These are phyloP conservation scores for Pollenia angustigena DNA, from an alignment of 2,888 invertebrate species.

Conservation along the genomic window DNA sequence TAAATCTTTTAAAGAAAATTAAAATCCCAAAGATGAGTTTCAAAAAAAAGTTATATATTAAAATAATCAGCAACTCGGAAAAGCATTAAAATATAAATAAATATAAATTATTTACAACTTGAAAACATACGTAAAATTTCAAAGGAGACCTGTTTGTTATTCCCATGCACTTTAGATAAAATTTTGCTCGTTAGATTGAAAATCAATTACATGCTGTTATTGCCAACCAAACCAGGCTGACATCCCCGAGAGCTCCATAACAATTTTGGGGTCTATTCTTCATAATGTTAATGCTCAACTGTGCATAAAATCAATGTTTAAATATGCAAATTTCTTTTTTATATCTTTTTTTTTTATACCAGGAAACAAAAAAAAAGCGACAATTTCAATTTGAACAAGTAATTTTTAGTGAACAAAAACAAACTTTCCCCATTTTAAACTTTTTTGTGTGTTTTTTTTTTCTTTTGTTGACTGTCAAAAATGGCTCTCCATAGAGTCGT, in stretches of 20 bases:
- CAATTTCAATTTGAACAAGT: constrained; percentile 81
- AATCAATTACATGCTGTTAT: constrained; percentile 74
- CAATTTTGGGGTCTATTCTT: constrained; percentile 53
- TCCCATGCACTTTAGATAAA: not conserved
- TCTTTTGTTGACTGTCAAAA: constrained; percentile 73
- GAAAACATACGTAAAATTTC: constrained; percentile 5
- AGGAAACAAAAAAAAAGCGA: constrained; percentile 73
- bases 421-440: constrained; percentile 62
- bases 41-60: not conserved
- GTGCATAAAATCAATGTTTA: constrained; percentile 75
- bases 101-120: constrained; percentile 11
- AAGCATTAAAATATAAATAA: constrained; percentile 13
- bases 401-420: constrained; percentile 27
- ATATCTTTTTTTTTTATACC: constrained; percentile 73
- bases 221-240: constrained; percentile 34
- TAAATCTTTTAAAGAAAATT: no score
- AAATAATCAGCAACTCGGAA: not conserved
- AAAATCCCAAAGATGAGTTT: not conserved
- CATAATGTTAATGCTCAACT: constrained; percentile 78
- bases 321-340: constrained; percentile 83
- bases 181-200: constrained; percentile 64
- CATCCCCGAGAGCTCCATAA: constrained; percentile 60
- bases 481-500: constrained; percentile 81
- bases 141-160: constrained; percentile 1
- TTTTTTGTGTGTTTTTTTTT: constrained; percentile 25